Evolutionary conservation across 2,888 invertebrate species (phyloP).

Genomic region (Dicyrtomina minuta): DNA sequence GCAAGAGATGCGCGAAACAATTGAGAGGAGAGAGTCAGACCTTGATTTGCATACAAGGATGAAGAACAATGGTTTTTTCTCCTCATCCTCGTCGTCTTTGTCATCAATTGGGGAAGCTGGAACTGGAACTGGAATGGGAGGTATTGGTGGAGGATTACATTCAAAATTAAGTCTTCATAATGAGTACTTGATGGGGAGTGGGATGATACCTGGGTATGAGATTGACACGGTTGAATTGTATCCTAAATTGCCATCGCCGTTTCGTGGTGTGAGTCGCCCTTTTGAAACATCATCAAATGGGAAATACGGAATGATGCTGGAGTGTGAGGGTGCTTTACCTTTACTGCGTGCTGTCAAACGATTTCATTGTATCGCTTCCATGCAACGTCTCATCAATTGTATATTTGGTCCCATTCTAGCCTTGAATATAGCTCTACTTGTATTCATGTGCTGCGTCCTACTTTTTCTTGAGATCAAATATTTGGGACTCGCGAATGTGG

Average conservation of each 20-base stretch:
- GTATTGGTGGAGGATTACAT: no score
- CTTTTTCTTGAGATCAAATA: slow-evolving; percentile 46
- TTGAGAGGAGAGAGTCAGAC: slow-evolving; percentile 27
- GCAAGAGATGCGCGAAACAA: slow-evolving; percentile 36
- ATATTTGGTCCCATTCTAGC: slow-evolving; percentile 49
- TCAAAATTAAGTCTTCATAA: no score
- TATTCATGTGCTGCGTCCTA: slow-evolving; percentile 43
- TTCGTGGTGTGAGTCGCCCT: no score
- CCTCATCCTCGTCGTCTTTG: no score
- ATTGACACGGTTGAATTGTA: no score
- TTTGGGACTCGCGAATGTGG: slow-evolving; percentile 35
- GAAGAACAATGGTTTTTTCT: not conserved
- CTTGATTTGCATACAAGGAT: not conserved
- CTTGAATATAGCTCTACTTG: slow-evolving; percentile 44
- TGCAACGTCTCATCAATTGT: slow-evolving; percentile 47
- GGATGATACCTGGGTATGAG: no score
- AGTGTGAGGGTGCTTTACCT: slow-evolving; percentile 28
- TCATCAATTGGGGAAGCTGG: no score
- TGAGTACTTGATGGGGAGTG: no score
- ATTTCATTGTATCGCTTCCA: slow-evolving; percentile 45
- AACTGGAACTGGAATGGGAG: no score
- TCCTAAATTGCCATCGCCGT: not conserved
- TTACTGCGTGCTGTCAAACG: slow-evolving; percentile 44
- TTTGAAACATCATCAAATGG: not conserved
- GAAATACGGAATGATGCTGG: not conserved